Evolutionary conservation across 2,113 vertebrate genomes (phyloP).

Genomic region (Leiothrix lutea): DNA sequence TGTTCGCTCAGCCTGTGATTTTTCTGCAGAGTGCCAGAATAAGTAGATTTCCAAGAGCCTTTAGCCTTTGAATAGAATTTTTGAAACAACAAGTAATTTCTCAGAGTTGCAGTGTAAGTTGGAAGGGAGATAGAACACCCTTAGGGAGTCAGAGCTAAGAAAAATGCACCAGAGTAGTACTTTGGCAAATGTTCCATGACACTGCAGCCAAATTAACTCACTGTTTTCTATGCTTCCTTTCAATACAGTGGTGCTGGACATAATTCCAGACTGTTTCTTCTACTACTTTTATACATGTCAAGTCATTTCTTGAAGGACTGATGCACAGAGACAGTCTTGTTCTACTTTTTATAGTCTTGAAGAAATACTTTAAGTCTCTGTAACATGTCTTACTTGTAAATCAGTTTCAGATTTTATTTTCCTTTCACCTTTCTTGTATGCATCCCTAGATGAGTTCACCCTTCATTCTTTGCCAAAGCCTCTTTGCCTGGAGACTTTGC

Average conservation of each 20-base stretch:
- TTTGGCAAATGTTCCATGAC: constrained; percentile 38
- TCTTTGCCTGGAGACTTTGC: background rate
- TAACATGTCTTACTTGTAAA: background rate
- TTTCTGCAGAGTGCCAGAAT: background rate
- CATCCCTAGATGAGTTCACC: background rate
- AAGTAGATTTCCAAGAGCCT: background rate
- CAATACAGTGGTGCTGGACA: background rate
- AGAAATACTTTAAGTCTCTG: background rate
- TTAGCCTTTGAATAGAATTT: background rate
- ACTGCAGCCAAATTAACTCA: constrained; percentile 28
- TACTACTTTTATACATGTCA: background rate
- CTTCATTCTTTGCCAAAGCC: constrained; percentile 8
- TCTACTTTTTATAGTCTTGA: background rate
- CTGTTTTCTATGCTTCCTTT: background rate
- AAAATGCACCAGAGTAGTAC: background rate
- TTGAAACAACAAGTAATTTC: constrained; percentile 27
- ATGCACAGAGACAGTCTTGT: background rate
- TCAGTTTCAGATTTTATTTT: background rate
- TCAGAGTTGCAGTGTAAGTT: background rate
- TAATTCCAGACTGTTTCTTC: background rate
- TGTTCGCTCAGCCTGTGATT: background rate
- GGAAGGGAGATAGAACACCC: background rate
- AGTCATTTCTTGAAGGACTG: background rate
- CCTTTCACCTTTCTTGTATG: background rate
- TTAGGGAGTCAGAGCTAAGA: constrained; percentile 11